Evolutionary conservation across 1,140 invertebrate genomes (phyloP).

Genomic region (Bombus sylvicola): DNA sequence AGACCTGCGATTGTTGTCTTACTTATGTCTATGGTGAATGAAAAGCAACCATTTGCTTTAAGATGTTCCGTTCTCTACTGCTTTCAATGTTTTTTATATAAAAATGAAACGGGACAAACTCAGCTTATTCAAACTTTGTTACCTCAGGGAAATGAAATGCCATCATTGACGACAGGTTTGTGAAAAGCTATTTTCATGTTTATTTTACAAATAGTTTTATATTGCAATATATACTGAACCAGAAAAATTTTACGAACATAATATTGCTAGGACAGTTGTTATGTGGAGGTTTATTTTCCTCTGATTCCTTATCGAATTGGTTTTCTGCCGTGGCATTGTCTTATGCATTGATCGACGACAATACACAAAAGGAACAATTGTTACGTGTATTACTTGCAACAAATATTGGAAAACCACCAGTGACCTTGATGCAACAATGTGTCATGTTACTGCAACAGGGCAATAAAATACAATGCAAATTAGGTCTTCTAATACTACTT

Average conservation of each 20-base stretch:
- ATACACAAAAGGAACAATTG: slow-evolving; percentile 95
- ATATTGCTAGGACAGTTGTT: slow-evolving; percentile 91
- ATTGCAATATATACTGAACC: background rate
- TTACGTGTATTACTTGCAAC: slow-evolving; percentile 95
- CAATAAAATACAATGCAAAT: slow-evolving; percentile 93
- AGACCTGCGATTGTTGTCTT: slow-evolving; percentile 96
- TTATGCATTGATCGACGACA: slow-evolving; percentile 95
- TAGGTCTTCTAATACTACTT: slow-evolving; percentile 96
- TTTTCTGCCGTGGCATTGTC: slow-evolving; percentile 96
- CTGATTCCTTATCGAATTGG: slow-evolving; percentile 98
- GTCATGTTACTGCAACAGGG: slow-evolving; percentile 92
- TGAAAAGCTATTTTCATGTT: background rate
- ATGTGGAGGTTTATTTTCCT: slow-evolving; percentile 95
- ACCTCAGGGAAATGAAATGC: slow-evolving; percentile 90
- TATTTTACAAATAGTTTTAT: background rate
- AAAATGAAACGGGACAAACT: slow-evolving; percentile 94
- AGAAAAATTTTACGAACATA: slow-evolving; percentile 47
- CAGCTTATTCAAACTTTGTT: slow-evolving; percentile 95
- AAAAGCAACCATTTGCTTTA: slow-evolving; percentile 96
- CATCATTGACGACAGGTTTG: slow-evolving; percentile 84
- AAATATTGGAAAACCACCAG: slow-evolving; percentile 91
- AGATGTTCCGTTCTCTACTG: slow-evolving; percentile 98
- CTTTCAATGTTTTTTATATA: slow-evolving; percentile 97
- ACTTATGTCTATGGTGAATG: slow-evolving; percentile 99
- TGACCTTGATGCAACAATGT: slow-evolving; percentile 95